Evolutionary conservation across 2,888 invertebrate species (phyloP).

Genomic region (Drosophila formosana): DNA sequence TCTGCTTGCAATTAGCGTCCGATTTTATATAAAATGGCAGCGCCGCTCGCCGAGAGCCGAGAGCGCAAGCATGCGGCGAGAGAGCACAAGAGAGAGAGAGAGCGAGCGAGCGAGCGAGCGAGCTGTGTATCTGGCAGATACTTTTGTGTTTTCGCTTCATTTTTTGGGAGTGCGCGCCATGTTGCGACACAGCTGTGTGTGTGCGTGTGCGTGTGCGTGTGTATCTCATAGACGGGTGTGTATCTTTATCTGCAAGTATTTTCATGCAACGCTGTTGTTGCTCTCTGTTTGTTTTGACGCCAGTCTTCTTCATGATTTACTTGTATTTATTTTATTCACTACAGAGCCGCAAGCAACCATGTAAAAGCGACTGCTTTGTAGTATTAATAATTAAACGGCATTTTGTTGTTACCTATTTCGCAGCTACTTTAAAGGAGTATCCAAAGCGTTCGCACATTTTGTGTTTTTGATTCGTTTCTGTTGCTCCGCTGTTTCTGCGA

Average conservation of each 20-base stretch:
- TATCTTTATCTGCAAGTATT: constrained; percentile 62
- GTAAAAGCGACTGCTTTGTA: background rate
- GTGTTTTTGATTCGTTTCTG: constrained; percentile 29
- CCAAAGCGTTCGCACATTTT: constrained; percentile 31
- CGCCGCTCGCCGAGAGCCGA: constrained; percentile 28
- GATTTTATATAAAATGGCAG: constrained; percentile 82
- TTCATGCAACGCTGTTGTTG: constrained; percentile 25
- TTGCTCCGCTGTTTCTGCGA: constrained; percentile 54
- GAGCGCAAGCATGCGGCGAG: constrained; percentile 30
- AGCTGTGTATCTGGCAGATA: constrained; percentile 58
- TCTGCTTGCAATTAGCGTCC: constrained; percentile 86
- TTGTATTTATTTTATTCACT: constrained; percentile 24
- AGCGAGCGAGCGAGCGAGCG: constrained; percentile 6
- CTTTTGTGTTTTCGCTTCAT: constrained; percentile 26
- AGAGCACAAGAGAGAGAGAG: constrained; percentile 14
- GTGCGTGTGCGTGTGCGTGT: constrained; percentile 18
- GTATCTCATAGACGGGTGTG: constrained; percentile 42
- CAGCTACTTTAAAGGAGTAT: background rate
- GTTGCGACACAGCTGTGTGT: constrained; percentile 47
- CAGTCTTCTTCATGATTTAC: constrained; percentile 56
- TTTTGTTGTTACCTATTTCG: background rate
- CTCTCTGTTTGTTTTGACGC: constrained; percentile 80
- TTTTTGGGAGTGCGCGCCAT: constrained; percentile 60
- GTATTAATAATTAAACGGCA: constrained; percentile 16
- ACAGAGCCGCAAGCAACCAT: constrained; percentile 2